Base-by-base conservation (phyloP, 37 sponge, comb jelly and placozoan species). In the Haliclona indistincta region DNA sequence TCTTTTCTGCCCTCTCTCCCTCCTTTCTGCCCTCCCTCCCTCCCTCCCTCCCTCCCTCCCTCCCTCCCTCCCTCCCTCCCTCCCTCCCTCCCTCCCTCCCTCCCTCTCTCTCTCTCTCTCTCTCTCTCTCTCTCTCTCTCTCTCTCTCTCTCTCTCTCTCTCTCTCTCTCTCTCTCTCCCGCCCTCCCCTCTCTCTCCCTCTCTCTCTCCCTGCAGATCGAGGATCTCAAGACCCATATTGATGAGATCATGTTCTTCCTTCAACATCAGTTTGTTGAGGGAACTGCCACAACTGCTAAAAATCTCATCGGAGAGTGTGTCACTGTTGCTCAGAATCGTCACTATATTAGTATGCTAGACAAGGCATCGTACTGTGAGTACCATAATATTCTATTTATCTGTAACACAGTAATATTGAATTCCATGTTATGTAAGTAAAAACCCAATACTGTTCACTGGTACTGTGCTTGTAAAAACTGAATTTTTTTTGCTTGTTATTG, bases 231-330 rank as follows among this genome's bases (percentile, higher is more conserved):
- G 23, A 25, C 36, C 26, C 29, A 63, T 22, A 67, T 87, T 23
- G 73, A 75, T 30, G 80, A 71, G 23, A 43, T 81, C 22, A 37
- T 81, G 26, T 34, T 29, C 23, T 76, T 75, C 29, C 39, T 87
- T 13, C 44, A 55, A 4, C 64, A 73, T 6, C 56, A 76, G 38
- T 87, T 81, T 81, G 82, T 87, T 17, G 70, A 76, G 19, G 84
- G 89, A 22, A 83, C 71, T 58, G 84, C 44, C 10, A 54, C 84
- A 2, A 45, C 73, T 5, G 89, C 89, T 17, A 88, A 88, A 34
- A 68, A 53, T 28, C 56, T 83, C 17, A 78, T 88, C 22, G 43
- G 73, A 43, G 71, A 88, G 37, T 71, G 72, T 75, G 89, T 77
- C 0, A 10, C 83, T 4, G 75, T 88, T 3, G 77, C 89, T 43